Conservation (phyloP, 2,797 vertebrate species). For the Emydoidea blandingii region DNA sequence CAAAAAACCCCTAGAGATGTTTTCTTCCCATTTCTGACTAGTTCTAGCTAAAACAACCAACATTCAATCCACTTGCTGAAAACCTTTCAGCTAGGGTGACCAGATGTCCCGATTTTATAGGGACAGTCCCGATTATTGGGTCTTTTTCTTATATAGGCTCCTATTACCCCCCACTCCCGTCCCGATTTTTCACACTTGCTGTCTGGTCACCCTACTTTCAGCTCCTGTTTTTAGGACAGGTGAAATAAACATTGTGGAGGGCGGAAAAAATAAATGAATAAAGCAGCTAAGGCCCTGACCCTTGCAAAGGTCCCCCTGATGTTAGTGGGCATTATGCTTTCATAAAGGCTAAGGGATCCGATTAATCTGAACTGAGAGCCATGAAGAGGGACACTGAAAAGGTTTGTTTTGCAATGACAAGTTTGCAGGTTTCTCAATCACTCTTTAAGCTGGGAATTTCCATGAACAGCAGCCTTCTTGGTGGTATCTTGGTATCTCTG, state of each 20-base stretch:
- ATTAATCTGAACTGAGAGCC: not conserved
- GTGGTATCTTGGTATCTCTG: accelerated
- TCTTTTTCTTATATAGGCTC: no score
- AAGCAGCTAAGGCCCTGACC: not conserved
- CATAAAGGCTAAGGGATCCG: not conserved
- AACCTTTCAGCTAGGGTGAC: not conserved
- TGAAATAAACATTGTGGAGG: conserved; percentile 4
- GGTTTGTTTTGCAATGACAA: not conserved
- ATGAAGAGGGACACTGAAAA: accelerated
- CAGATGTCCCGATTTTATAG: no score
- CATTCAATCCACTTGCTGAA: conserved; percentile 13
- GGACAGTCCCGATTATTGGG: no score
- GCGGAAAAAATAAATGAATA: not conserved
- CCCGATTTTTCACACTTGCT: no score
- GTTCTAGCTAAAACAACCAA: conserved; percentile 3
- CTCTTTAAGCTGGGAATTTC: not conserved
- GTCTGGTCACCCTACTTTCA: not conserved
- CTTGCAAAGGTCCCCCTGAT: not conserved
- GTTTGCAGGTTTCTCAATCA: not conserved
- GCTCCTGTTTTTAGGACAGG: conserved; percentile 17
- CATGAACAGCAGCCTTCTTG: not conserved
- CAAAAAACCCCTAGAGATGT: no score
- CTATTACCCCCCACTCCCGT: no score
- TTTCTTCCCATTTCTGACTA: not conserved
- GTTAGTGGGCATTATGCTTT: not conserved